Percentiles rank a stretch among this genome's conserved stretches.
These are phyloP conservation scores for Temnothorax longispinosus DNA, from an alignment of 1,140 invertebrate species.

Conservation along the genomic window DNA sequence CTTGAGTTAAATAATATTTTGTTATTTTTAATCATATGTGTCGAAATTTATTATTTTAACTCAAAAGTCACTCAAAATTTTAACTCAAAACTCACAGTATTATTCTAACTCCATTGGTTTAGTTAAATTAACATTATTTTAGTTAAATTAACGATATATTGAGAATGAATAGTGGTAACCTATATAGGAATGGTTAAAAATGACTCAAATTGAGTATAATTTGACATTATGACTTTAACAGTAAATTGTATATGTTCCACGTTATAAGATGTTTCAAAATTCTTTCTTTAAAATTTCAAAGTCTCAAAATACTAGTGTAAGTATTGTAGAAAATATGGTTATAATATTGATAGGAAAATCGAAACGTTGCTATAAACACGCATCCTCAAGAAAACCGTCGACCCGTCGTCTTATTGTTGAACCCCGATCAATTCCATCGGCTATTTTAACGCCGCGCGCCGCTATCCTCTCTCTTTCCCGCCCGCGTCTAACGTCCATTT, in stretches of 20 bases:
- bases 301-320: neutral
- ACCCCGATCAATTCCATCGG: neutral
- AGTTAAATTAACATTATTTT: too few species aligned
- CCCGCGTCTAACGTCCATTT: slow-evolving; percentile 17
- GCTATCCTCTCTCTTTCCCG: neutral
- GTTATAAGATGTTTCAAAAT: neutral
- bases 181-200: too few species aligned
- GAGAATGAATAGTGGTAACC: too few species aligned
- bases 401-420: neutral
- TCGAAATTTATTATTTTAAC: too few species aligned
- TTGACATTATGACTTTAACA: too few species aligned
- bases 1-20: too few species aligned
- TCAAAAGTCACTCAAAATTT: too few species aligned
- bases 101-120: too few species aligned
- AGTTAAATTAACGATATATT: too few species aligned
- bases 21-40: too few species aligned
- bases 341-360: neutral
- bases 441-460: slow-evolving; percentile 7
- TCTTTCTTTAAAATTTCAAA: neutral
- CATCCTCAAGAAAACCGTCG: neutral
- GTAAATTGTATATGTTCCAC: neutral
- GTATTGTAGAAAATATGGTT: neutral
- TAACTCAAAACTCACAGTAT: too few species aligned
- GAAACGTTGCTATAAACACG: neutral
- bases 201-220: too few species aligned